Percentiles rank a stretch among this genome's conserved stretches.
Conservation (phyloP, 2,888 invertebrate species). For the Leptothorax acervorum region DNA sequence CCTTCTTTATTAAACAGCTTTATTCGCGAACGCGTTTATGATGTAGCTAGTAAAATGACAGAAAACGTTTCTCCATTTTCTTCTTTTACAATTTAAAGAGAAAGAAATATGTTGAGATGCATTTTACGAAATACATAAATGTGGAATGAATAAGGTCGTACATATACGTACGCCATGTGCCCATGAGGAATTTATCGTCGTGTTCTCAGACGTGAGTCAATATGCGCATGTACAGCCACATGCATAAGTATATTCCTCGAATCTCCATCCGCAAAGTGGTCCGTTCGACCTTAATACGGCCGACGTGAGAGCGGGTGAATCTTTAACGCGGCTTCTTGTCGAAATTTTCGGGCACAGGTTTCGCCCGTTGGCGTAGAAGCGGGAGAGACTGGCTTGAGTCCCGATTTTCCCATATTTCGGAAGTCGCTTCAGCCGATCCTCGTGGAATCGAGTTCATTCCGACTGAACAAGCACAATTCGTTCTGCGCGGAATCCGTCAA, state of each 20-base stretch:
- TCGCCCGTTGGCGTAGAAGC: conserved; percentile 31
- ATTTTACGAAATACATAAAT: conserved; percentile 66
- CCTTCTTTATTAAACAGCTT: not conserved
- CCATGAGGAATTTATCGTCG: conserved; percentile 70
- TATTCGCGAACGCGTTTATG: not conserved
- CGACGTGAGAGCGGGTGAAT: conserved; percentile 71
- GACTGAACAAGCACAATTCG: conserved; percentile 66
- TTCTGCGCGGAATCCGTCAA: conserved; percentile 65
- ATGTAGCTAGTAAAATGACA: not conserved
- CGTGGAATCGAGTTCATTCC: conserved; percentile 70
- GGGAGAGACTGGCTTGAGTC: conserved; percentile 56
- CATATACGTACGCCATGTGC: conserved; percentile 50
- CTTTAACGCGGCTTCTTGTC: conserved; percentile 75
- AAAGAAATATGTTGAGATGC: conserved; percentile 48
- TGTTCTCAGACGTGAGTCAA: conserved; percentile 56
- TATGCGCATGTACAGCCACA: conserved; percentile 52
- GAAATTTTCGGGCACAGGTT: conserved; percentile 66
- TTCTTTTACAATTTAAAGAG: conserved; percentile 26
- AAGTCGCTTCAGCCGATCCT: conserved; percentile 64
- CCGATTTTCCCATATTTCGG: conserved; percentile 68
- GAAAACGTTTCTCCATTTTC: not conserved
- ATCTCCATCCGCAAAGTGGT: conserved; percentile 73
- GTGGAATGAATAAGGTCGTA: conserved; percentile 64
- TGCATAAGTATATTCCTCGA: conserved; percentile 58
- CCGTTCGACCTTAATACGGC: conserved; percentile 72